These are phyloP conservation scores for Leptopilina myrica DNA, from an alignment of 2,888 invertebrate species.

Conservation along the genomic window DNA sequence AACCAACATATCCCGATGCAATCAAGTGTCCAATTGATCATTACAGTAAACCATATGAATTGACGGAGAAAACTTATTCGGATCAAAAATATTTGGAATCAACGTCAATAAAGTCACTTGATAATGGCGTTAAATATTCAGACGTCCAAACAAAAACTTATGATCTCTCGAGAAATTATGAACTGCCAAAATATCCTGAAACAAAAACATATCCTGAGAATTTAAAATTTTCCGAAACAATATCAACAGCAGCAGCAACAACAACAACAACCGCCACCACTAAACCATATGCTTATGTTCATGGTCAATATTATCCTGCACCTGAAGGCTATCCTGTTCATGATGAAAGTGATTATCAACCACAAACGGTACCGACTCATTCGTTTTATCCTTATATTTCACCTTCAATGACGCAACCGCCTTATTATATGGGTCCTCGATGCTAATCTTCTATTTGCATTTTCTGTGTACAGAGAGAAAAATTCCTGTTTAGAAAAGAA, in stretches of 20 bases:
- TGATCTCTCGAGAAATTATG: constrained; percentile 58
- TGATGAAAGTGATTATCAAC: constrained; percentile 70
- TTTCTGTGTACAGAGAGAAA: constrained; percentile 8
- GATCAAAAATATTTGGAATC: constrained; percentile 58
- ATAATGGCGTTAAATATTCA: constrained; percentile 52
- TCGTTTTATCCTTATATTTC: constrained; percentile 74
- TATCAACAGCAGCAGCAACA: constrained; percentile 26
- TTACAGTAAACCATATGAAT: constrained; percentile 59
- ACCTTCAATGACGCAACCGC: constrained; percentile 70
- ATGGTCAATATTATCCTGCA: constrained; percentile 69
- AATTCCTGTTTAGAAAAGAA: neutral
- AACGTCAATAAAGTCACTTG: constrained; percentile 53
- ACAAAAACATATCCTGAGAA: constrained; percentile 65
- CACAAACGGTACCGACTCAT: constrained; percentile 66
- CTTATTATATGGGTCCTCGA: constrained; percentile 73
- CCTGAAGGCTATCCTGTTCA: constrained; percentile 68
- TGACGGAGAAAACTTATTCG: constrained; percentile 56
- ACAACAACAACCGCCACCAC: constrained; percentile 42
- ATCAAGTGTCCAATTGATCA: constrained; percentile 65
- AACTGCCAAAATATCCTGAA: constrained; percentile 68
- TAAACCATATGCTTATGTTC: constrained; percentile 70
- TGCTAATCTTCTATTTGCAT: constrained; percentile 52
- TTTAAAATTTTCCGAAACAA: constrained; percentile 65
- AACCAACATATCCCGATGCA: constrained; percentile 62
- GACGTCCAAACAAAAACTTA: constrained; percentile 50